A percentile compares a stretch with the other conserved stretches of the same genome.
These are phyloP conservation scores for Shinisaurus crocodilurus DNA, from an alignment of 2,113 vertebrate genomes.

Conservation along the genomic window DNA sequence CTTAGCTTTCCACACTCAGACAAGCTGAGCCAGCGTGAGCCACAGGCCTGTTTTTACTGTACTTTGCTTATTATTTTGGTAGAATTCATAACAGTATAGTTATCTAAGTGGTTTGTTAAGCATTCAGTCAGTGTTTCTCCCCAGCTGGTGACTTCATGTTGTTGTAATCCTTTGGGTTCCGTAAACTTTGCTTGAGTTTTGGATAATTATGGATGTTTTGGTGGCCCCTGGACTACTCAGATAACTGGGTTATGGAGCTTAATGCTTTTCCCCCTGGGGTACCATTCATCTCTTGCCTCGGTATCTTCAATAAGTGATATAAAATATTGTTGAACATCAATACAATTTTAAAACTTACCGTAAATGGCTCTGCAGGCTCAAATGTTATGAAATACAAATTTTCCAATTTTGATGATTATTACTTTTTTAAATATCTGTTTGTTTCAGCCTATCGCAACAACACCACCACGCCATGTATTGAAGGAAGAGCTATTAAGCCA, in stretches of 20 bases:
- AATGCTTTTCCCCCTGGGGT: too few species aligned
- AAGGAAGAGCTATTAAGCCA: conserved; percentile 41
- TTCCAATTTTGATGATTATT: background rate
- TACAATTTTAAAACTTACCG: background rate
- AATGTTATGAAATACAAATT: background rate
- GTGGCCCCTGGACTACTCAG: background rate
- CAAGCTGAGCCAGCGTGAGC: too few species aligned
- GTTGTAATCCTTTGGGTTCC: background rate
- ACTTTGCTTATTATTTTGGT: background rate
- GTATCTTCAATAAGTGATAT: background rate
- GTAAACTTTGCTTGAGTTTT: background rate
- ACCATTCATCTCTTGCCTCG: background rate
- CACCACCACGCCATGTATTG: background rate
- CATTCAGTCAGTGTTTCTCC: background rate
- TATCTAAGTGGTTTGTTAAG: background rate
- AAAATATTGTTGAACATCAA: background rate
- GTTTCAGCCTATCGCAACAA: conserved; percentile 57
- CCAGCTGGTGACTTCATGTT: background rate
- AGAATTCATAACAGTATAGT: too few species aligned
- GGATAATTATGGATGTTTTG: background rate
- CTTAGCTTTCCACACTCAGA: too few species aligned
- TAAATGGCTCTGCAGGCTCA: rapidly evolving
- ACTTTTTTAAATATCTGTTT: rapidly evolving
- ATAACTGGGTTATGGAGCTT: too few species aligned
- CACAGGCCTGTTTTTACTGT: too few species aligned